Percentiles rank a stretch among this genome's conserved stretches.
Conservation (phyloP, 2,113 vertebrate species). For the Cyanistes caeruleus region DNA sequence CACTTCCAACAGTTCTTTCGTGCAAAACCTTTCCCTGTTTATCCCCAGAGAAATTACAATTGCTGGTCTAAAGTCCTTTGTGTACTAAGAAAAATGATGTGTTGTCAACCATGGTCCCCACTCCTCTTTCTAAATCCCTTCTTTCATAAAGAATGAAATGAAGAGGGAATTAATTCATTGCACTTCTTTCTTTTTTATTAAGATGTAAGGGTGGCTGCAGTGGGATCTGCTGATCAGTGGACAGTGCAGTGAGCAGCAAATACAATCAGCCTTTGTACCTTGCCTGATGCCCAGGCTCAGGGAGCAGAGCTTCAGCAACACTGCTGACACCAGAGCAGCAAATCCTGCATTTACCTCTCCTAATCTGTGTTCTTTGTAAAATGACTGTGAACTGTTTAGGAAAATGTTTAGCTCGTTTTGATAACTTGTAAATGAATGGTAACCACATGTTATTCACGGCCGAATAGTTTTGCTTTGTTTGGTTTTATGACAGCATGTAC, state of each 20-base stretch:
- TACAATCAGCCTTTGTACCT: not conserved
- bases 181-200: not conserved
- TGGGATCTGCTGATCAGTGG: not conserved
- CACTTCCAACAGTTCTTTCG: constrained; percentile 24
- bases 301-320: not conserved
- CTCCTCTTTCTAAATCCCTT: not conserved
- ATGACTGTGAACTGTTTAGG: not conserved
- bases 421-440: constrained; percentile 63
- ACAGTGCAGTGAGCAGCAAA: not conserved
- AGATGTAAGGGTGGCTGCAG: not conserved
- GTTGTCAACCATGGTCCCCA: not conserved
- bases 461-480: constrained; percentile 35
- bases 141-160: not conserved
- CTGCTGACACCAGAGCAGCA: not conserved
- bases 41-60: constrained; percentile 24
- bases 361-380: not conserved
- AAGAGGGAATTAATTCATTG: not conserved
- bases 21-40: constrained; percentile 25
- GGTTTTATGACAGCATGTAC: constrained; percentile 39
- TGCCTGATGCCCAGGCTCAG: not conserved
- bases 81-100: not conserved
- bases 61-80: not conserved
- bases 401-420: constrained; percentile 46
- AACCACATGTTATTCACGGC: not conserved
- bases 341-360: not conserved